These are phyloP conservation scores for Hyphantria cunea DNA, from an alignment of 1,140 invertebrate species.

Conservation along the genomic window DNA sequence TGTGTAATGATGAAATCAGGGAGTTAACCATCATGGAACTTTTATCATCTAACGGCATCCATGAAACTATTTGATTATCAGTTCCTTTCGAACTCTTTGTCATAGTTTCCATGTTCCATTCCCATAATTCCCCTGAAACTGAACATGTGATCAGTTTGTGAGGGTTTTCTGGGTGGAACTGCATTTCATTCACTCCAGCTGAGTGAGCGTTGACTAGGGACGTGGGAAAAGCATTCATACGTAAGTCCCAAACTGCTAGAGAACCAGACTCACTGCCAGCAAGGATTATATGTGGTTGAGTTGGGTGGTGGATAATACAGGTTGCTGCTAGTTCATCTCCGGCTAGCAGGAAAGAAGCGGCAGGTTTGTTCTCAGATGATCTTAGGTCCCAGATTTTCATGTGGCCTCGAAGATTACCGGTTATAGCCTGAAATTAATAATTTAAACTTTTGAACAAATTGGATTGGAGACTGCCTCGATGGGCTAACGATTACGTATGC, in stretches of 20 bases:
- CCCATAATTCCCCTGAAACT: constrained; percentile 91
- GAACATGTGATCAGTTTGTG: constrained; percentile 92
- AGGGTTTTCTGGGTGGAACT: constrained; percentile 91
- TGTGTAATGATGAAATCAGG: constrained; percentile 86
- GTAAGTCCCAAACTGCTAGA: constrained; percentile 94
- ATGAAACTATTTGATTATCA: constrained; percentile 84
- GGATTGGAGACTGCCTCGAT: background rate
- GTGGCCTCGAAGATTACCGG: constrained; percentile 92
- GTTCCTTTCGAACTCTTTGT: constrained; percentile 64
- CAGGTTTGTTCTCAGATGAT: constrained; percentile 82
- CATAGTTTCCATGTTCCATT: constrained; percentile 87
- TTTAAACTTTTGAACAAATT: too few relatives aligned
- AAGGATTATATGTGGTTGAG: constrained; percentile 91
- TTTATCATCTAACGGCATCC: constrained; percentile 84
- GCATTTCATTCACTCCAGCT: constrained; percentile 89
- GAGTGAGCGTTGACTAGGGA: constrained; percentile 90
- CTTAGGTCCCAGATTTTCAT: constrained; percentile 94
- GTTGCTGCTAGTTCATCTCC: constrained; percentile 87
- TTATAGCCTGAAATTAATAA: constrained; percentile 82
- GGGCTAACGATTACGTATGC: background rate
- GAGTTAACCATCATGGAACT: constrained; percentile 87
- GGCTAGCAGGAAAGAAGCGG: constrained; percentile 85
- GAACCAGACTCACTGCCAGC: constrained; percentile 91
- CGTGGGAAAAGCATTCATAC: constrained; percentile 90
- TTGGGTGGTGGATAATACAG: constrained; percentile 90